A percentile compares a stretch with the other conserved stretches of the same genome.
These are phyloP conservation scores for Tribolium castaneum DNA, from an alignment of 1,140 invertebrate species.

Conservation along the genomic window DNA sequence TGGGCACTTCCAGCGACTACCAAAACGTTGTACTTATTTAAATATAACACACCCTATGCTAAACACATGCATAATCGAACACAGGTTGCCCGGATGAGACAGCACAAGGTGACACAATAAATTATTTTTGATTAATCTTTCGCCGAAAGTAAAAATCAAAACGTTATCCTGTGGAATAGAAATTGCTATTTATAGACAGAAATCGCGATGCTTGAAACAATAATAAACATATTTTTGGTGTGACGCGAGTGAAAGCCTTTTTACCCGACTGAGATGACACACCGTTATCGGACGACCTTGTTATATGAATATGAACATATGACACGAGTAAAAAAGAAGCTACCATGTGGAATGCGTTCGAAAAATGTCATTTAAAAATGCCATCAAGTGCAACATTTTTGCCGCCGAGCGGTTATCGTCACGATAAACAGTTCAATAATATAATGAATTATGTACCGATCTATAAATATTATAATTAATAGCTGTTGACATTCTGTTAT, in stretches of 20 bases:
- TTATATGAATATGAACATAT: slow-evolving; percentile 20
- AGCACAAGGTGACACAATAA: slow-evolving; percentile 1
- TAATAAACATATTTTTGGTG: slow-evolving; percentile 26
- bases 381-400: slow-evolving; percentile 34
- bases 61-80: slow-evolving; percentile 43
- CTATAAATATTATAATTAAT: slow-evolving; percentile 42
- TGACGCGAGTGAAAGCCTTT: slow-evolving; percentile 23
- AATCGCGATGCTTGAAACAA: slow-evolving; percentile 21
- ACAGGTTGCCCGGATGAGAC: not conserved
- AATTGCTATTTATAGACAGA: slow-evolving; percentile 18
- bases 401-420: slow-evolving; percentile 28
- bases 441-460: slow-evolving; percentile 34
- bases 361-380: slow-evolving; percentile 28
- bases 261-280: slow-evolving; percentile 32
- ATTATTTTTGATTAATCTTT: no score
- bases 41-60: slow-evolving; percentile 60
- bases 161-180: not conserved
- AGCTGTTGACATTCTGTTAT: slow-evolving; percentile 38
- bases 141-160: no score
- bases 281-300: slow-evolving; percentile 35
- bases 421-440: slow-evolving; percentile 38
- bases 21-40: slow-evolving; percentile 58
- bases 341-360: slow-evolving; percentile 36
- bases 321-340: slow-evolving; percentile 15
- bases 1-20: slow-evolving; percentile 53